Percentiles rank a stretch among this genome's conserved stretches.
Evolutionary conservation across 2,888 invertebrate genomes (phyloP).

Genomic region (Agrotis clavis): DNA sequence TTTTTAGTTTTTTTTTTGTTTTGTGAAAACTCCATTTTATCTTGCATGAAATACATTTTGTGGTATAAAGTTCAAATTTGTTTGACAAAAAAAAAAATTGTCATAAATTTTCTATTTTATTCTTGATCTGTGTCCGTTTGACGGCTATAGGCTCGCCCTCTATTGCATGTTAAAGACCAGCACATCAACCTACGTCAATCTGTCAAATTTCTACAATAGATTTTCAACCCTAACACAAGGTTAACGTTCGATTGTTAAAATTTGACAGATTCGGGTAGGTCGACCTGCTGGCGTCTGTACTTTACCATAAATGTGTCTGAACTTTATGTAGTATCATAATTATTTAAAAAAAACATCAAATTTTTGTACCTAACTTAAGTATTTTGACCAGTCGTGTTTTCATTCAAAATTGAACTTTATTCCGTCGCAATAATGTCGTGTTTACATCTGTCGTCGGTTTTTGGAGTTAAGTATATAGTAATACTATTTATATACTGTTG

Average conservation of each 20-base stretch:
- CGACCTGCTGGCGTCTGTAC: too few relatives aligned
- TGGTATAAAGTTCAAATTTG: constrained; percentile 41
- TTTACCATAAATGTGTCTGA: too few relatives aligned
- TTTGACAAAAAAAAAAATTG: too few relatives aligned
- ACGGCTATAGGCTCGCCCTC: too few relatives aligned
- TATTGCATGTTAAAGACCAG: background rate
- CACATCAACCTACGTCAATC: too few relatives aligned
- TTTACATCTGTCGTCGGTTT: constrained; percentile 52
- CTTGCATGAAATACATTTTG: background rate
- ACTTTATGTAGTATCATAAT: too few relatives aligned
- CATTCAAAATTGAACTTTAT: constrained; percentile 42
- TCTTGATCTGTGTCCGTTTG: background rate
- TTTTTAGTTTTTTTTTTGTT: constrained; percentile 54
- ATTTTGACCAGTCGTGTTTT: background rate
- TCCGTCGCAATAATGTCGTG: constrained; percentile 17
- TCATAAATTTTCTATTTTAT: background rate
- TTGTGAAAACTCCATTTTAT: constrained; percentile 41
- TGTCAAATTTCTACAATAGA: too few relatives aligned
- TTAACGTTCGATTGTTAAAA: too few relatives aligned
- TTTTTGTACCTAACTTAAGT: background rate
- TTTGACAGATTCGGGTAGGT: too few relatives aligned
- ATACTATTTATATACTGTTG: constrained; percentile 78
- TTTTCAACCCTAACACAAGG: too few relatives aligned
- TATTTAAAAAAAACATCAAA: background rate
- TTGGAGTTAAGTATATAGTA: constrained; percentile 68